phyloP scores from a whole-genome alignment of 1,140 invertebrate species.

The Drosophila watanabei region DNA sequence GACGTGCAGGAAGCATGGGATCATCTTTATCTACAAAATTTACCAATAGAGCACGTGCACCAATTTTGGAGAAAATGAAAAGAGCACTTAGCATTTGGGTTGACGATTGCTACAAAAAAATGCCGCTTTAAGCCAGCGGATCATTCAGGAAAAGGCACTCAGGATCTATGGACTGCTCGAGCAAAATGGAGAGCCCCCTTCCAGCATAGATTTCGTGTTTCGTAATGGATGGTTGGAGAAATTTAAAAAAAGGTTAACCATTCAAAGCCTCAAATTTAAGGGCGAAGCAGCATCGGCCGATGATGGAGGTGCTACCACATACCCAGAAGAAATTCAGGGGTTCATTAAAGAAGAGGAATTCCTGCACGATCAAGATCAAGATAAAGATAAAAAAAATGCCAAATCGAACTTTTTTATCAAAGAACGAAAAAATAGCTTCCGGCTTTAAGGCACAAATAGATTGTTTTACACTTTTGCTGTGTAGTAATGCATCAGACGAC shows the following conservation, averaged over 20 bases:
- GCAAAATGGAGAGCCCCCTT: conserved; percentile 25
- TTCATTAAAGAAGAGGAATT: conserved; percentile 11
- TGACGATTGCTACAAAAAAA: conserved; percentile 58
- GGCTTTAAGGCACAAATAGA: conserved; percentile 9
- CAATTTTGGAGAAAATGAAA: conserved; percentile 40
- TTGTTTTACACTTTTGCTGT: conserved; percentile 1
- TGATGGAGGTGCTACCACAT: conserved; percentile 48
- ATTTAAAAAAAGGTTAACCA: conserved; percentile 18
- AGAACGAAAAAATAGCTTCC: conserved; percentile 17
- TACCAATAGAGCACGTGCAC: conserved; percentile 20
- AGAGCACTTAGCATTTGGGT: conserved; percentile 61
- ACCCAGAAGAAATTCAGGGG: conserved; percentile 42
- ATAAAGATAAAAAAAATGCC: too few relatives aligned
- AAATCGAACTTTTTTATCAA: conserved; percentile 8
- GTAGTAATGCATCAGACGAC: not conserved
- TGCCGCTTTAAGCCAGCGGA: conserved; percentile 49
- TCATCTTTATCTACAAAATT: conserved; percentile 26
- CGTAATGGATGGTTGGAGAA: conserved; percentile 44
- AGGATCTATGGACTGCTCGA: conserved; percentile 43
- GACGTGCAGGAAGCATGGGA: too few relatives aligned
- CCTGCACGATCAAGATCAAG: conserved; percentile 8
- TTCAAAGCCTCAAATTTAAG: conserved; percentile 1
- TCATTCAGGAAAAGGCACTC: conserved; percentile 59
- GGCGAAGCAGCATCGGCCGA: conserved; percentile 13
- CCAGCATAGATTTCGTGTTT: conserved; percentile 27